Evolutionary conservation across 2,888 invertebrate genomes (phyloP).

Genomic region (Oxyscelio sp.): DNA sequence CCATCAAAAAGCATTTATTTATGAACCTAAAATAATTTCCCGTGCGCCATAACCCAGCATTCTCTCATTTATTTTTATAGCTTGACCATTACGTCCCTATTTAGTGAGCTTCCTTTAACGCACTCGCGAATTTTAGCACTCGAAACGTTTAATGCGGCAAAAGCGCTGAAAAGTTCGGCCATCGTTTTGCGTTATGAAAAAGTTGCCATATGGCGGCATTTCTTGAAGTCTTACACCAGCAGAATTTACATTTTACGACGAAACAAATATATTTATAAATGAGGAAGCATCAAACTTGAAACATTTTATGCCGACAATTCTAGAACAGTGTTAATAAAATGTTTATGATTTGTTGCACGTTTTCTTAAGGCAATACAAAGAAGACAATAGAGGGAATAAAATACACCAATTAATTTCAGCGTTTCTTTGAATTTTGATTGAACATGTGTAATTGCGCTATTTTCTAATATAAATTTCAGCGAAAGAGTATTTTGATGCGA

Average conservation of each 20-base stretch:
- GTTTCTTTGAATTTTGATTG: no score
- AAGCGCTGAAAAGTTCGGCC: slow-evolving; percentile 55
- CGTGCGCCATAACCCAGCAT: slow-evolving; percentile 31
- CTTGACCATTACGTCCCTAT: slow-evolving; percentile 60
- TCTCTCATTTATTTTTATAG: no score
- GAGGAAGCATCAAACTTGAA: slow-evolving; percentile 41
- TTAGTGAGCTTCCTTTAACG: slow-evolving; percentile 64
- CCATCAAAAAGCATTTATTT: slow-evolving; percentile 56
- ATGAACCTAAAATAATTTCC: slow-evolving; percentile 56
- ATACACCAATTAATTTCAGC: no score
- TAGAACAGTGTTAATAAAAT: slow-evolving; percentile 17
- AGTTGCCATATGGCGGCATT: slow-evolving; percentile 47
- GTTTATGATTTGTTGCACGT: slow-evolving; percentile 20
- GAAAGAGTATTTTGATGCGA: no score
- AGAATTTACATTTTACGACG: slow-evolving; percentile 60
- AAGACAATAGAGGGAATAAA: no score
- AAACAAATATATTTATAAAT: slow-evolving; percentile 64
- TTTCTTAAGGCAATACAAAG: neutral
- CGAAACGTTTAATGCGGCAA: slow-evolving; percentile 51
- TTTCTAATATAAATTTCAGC: no score
- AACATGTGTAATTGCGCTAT: no score
- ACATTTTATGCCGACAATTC: slow-evolving; percentile 45
- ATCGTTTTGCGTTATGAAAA: slow-evolving; percentile 56
- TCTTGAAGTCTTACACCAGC: slow-evolving; percentile 31
- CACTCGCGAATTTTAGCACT: slow-evolving; percentile 64